Evolutionary conservation across 2,113 vertebrate genomes (phyloP), one percentile per base, ranked within the genome.

Genomic region (Calidris pugnax): DNA sequence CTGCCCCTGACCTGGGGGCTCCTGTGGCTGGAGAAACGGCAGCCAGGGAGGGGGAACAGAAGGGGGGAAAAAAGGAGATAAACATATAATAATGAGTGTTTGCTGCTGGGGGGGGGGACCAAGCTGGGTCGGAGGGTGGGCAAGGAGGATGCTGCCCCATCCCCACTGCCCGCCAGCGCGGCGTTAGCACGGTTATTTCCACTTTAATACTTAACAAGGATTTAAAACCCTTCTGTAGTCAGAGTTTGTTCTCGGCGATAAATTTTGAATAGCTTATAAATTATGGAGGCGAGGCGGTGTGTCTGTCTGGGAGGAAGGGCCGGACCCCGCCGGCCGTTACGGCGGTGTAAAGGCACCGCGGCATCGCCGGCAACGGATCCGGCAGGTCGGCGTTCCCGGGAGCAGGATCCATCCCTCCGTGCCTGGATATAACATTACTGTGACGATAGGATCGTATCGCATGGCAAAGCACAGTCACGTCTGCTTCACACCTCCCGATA

Each of bases 211-310:
- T 91, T 93, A 85, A 92, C 97, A 93, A 79, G 92, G 88, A 87
- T 97, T 89, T 93, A 62, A 96, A 95, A 81, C 90, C 73, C 45
- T 79, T 67, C 89, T 3, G 64, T 66, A 80, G 73, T 76, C 53
- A 22, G 82, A 94, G 90, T 95, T 97, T 94, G 86, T 91, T 94
- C 92, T 84, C 68, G 14, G 81, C 22, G 14, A 97, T 97, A 89
- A 94, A 95, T 96, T 96, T 93, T 94, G 93, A 96, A 87, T 94
- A 60, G 78, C 75, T 97, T 75, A 92, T 96, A 71, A 95, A 95
- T 93, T 83, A 96, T 92, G 89, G 90, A 91, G 51, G 15, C 51
- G 6, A 28, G 12, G 10, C 2, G 3, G 75, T 72, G 89, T 23
- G 51, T 59, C 63, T 41, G 94, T 30, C 78, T 48, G 83, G 63